Percentiles rank a stretch among this genome's conserved stretches.
These are phyloP conservation scores for Mya arenaria DNA, from an alignment of 1,140 invertebrate species.

Conservation along the genomic window DNA sequence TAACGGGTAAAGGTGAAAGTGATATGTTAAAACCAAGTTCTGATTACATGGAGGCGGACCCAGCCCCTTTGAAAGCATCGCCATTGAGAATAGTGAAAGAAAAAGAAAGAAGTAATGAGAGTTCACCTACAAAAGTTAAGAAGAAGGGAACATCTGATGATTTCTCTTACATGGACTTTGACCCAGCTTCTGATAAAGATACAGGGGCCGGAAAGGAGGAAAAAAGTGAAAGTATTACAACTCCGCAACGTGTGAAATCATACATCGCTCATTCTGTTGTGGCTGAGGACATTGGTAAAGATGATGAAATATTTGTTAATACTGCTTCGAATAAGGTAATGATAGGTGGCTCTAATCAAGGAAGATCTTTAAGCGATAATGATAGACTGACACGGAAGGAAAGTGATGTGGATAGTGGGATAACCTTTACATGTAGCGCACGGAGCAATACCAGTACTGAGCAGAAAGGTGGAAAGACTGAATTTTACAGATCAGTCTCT, in stretches of 20 bases:
- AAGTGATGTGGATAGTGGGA: too few relatives aligned
- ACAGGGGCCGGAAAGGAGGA: not conserved
- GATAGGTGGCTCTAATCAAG: not conserved
- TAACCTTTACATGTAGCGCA: too few relatives aligned
- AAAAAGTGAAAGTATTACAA: not conserved
- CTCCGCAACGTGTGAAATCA: slow-evolving; percentile 16
- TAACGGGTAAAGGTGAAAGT: too few relatives aligned
- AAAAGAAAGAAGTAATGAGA: not conserved
- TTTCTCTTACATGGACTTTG: slow-evolving; percentile 51
- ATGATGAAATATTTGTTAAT: not conserved
- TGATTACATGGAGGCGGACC: slow-evolving; percentile 44
- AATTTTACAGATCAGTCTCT: not conserved
- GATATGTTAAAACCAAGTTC: slow-evolving; percentile 19
- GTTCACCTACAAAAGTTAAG: not conserved
- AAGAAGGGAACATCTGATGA: slow-evolving; percentile 10
- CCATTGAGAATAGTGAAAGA: not conserved
- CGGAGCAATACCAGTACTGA: not conserved
- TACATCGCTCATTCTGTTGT: slow-evolving; percentile 17
- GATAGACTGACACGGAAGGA: not conserved
- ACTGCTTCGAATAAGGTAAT: not conserved
- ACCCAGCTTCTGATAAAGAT: not conserved
- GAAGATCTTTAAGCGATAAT: not conserved
- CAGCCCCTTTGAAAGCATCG: not conserved
- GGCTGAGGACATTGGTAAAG: not conserved
- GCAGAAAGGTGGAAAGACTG: not conserved